A percentile compares a stretch with the other conserved stretches of the same genome.
Evolutionary conservation across 2,797 vertebrate species (phyloP).

Genomic region (Neomorphus geoffroyi): DNA sequence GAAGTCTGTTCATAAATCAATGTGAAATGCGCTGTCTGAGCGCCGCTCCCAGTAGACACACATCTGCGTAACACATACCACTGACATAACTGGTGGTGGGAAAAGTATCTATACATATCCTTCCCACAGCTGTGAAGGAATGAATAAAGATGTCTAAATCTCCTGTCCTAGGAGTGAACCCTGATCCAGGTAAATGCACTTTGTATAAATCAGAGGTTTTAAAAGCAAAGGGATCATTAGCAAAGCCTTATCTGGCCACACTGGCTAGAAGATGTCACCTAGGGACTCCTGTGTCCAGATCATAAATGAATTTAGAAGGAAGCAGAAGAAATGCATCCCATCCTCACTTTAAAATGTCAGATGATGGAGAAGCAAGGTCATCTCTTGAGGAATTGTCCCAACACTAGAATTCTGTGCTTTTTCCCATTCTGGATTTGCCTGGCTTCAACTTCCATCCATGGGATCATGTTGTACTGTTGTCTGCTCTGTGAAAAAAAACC

Average conservation of each 20-base stretch:
- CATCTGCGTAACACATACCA: conserved; percentile 60
- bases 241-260: background rate
- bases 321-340: background rate
- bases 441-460: background rate
- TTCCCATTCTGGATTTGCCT: background rate
- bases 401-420: background rate
- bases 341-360: background rate
- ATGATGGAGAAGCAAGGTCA: background rate
- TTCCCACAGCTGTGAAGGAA: conserved; percentile 34
- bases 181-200: conserved; percentile 17
- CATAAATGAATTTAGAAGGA: background rate
- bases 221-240: background rate
- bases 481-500: background rate
- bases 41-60: conserved; percentile 18
- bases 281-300: background rate
- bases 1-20: conserved; percentile 57
- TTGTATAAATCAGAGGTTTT: background rate
- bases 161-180: background rate
- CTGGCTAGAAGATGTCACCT: background rate
- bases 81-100: background rate
- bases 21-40: conserved; percentile 50
- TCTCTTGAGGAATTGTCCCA: background rate
- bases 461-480: background rate
- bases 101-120: conserved; percentile 40
- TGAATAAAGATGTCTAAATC: background rate